Conservation (phyloP, 2,888 invertebrate genomes). For the Scaptomyza flava region DNA sequence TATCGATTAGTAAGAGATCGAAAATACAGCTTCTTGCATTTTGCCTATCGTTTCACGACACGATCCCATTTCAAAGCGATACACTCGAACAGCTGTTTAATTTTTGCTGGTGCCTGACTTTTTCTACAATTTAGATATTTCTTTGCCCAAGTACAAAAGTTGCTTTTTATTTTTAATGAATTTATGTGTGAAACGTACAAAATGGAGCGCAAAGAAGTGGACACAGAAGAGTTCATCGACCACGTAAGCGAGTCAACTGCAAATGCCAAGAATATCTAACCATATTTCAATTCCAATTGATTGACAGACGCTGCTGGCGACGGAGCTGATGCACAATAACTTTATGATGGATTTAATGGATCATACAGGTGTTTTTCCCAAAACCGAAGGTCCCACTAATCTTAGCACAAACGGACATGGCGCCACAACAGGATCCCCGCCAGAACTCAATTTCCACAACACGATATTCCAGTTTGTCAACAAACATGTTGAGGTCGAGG, state of each 20-base stretch:
- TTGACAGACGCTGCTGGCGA: constrained; percentile 79
- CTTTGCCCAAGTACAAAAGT: neutral
- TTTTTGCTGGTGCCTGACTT: too few species aligned
- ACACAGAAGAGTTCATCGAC: constrained; percentile 81
- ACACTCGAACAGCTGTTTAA: constrained; percentile 36
- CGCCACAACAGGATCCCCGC: constrained; percentile 40
- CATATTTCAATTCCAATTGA: neutral
- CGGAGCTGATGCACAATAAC: constrained; percentile 81
- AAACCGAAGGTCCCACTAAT: constrained; percentile 62
- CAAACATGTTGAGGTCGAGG: constrained; percentile 54
- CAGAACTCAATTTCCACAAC: constrained; percentile 79
- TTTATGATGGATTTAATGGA: constrained; percentile 83
- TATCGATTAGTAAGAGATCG: neutral
- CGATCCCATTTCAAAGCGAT: constrained; percentile 21
- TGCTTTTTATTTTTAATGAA: constrained; percentile 46
- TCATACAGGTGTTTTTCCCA: constrained; percentile 60
- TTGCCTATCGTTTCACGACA: neutral
- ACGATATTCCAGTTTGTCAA: constrained; percentile 79
- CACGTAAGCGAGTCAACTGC: constrained; percentile 70
- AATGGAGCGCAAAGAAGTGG: constrained; percentile 75
- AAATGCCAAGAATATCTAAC: neutral
- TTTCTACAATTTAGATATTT: constrained; percentile 46
- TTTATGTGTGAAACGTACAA: constrained; percentile 52
- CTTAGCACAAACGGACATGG: constrained; percentile 51
- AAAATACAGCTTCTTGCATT: neutral